These are phyloP conservation scores for Morpho deidamia DNA, from an alignment of 2,888 invertebrate genomes.

Conservation along the genomic window DNA sequence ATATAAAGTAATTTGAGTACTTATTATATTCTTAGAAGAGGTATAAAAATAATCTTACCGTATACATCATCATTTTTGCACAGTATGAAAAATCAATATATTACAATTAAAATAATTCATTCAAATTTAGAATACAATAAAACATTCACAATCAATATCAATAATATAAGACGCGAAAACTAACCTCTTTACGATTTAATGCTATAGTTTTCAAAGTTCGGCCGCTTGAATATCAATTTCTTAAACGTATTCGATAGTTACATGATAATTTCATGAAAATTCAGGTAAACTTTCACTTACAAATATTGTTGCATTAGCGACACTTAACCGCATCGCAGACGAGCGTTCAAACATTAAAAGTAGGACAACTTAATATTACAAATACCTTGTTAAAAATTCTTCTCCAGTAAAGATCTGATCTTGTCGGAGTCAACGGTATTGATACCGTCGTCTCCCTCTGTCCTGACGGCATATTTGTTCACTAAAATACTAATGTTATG, in stretches of 20 bases:
- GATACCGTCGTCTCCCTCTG: slow-evolving; percentile 59
- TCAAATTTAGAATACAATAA: no score
- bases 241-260: neutral
- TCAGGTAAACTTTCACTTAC: slow-evolving; percentile 15
- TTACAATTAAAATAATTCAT: slow-evolving; percentile 18
- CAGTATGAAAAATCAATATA: slow-evolving; percentile 46
- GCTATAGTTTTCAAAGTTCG: no score
- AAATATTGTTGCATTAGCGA: slow-evolving; percentile 8
- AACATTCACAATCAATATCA: no score
- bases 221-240: no score
- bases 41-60: slow-evolving; percentile 44
- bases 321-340: neutral
- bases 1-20: no score
- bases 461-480: slow-evolving; percentile 54
- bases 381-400: slow-evolving; percentile 72
- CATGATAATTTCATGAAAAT: neutral
- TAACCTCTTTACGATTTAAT: no score
- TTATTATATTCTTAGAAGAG: neutral
- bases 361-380: slow-evolving; percentile 4
- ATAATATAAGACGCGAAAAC: no score
- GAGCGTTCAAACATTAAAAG: slow-evolving; percentile 9
- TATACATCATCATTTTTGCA: slow-evolving; percentile 66
- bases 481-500: slow-evolving; percentile 32
- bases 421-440: slow-evolving; percentile 62
- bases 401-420: slow-evolving; percentile 71